These are phyloP conservation scores for Eupristina koningsbergeri DNA, from an alignment of 1,140 invertebrate species.

Conservation along the genomic window DNA sequence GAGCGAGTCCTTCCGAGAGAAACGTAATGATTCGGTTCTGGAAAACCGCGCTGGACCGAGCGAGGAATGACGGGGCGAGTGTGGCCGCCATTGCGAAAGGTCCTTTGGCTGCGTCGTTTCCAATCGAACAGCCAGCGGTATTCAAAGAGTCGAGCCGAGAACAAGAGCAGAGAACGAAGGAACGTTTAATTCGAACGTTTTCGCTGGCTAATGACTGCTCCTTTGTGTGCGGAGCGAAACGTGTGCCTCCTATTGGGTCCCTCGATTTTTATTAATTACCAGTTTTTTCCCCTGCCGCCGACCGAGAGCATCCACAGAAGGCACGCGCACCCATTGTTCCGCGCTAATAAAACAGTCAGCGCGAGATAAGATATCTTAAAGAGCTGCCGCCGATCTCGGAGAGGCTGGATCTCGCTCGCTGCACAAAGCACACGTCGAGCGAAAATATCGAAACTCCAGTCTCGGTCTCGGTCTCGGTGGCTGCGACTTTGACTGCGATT, in stretches of 20 bases:
- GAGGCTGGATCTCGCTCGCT: background rate
- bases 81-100: slow-evolving; percentile 6
- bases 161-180: background rate
- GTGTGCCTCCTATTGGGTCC: too few species aligned
- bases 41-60: background rate
- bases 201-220: slow-evolving; percentile 34
- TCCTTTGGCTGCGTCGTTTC: background rate
- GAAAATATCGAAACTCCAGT: too few species aligned
- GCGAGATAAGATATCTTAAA: slow-evolving; percentile 31
- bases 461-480: too few species aligned
- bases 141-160: background rate
- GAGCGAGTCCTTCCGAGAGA: background rate
- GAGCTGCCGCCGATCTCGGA: background rate
- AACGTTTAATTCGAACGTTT: slow-evolving; percentile 17
- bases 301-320: slow-evolving; percentile 14
- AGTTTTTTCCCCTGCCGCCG: background rate
- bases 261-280: slow-evolving; percentile 24
- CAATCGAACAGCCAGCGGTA: background rate
- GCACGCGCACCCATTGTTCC: slow-evolving; percentile 12
- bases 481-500: too few species aligned
- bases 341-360: slow-evolving; percentile 38
- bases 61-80: background rate
- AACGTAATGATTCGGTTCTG: background rate
- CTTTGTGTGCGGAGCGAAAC: slow-evolving; percentile 14
- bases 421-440: background rate